Evolutionary conservation across 2,113 vertebrate species (phyloP), one percentile per base, ranked within the genome.

Genomic region (Papio anubis): DNA sequence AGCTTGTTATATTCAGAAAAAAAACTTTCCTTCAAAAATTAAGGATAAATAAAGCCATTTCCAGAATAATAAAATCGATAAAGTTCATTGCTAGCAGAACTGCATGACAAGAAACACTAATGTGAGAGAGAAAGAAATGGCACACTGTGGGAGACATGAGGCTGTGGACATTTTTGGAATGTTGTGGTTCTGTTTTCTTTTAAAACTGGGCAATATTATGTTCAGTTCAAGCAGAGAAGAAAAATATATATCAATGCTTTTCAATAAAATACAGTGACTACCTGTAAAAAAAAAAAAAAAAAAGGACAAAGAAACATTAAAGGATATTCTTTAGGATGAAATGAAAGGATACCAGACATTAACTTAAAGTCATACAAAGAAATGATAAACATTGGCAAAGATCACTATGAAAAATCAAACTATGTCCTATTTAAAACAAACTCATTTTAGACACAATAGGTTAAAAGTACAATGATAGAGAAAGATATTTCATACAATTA

Each of bases 141-240:
- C 32, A 35, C 16, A 68, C 17, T 35, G 66, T 7, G 66, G 3
- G 32, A 92, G 93, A 85, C 85, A 7, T 70, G 97, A 96, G 93
- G 90, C 96, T 97, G 91, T 96, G 96, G 97, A 90, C 70, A 8
- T 92, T 93, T 85, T 82, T 0, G 16, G 98, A 96, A 94, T 95
- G 97, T 97, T 96, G 93, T 52, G 70, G 75, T 83, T 93, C 91
- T 30, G 40, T 90, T 48, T 79, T 70, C 23, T 79, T 97, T 97
- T 95, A 79, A 66, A 97, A 98, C 97, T 98, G 97, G 98, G 98
- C 98, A 97, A 98, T 98, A 97, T 98, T 97, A 98, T 98, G 98
- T 98, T 98, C 97, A 98, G 98, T 98, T 98, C 92, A 98, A 98
- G 98, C 98, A 98, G 98, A 98, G 98, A 98, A 98, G 97, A 98